Conservation (phyloP, 2,797 vertebrate genomes). For the Eulemur mongoz region DNA sequence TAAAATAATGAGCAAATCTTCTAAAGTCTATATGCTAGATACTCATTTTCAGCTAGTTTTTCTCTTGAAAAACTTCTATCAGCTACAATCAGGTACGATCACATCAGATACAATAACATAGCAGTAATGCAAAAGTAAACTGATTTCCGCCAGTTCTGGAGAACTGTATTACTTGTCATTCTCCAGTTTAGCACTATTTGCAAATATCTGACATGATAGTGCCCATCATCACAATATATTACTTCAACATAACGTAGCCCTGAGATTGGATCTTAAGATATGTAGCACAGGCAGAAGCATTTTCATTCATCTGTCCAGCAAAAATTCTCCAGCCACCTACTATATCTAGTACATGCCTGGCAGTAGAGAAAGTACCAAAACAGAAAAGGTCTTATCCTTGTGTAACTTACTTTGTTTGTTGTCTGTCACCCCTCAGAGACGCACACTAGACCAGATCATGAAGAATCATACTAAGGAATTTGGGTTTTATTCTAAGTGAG, state of each 20-base stretch:
- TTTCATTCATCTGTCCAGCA: not conserved
- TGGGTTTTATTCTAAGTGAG: not conserved
- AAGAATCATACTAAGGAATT: not conserved
- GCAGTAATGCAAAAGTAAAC: not conserved
- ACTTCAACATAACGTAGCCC: not conserved
- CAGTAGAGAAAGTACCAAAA: not conserved
- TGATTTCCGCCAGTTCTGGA: not conserved
- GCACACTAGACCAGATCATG: not conserved
- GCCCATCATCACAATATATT: not conserved
- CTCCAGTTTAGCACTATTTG: not conserved
- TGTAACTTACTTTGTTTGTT: not conserved
- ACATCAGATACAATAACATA: not conserved
- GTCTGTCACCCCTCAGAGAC: not conserved
- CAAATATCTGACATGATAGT: not conserved
- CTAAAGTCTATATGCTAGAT: conserved; percentile 28
- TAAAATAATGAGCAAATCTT: conserved; percentile 57
- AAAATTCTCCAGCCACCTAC: not conserved
- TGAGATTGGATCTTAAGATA: not conserved
- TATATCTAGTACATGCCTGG: not conserved
- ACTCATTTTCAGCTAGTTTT: conserved; percentile 32
- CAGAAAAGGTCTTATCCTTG: not conserved
- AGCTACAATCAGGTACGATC: not conserved
- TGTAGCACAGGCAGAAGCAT: not conserved
- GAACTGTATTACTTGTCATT: not conserved
- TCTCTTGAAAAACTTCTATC: not conserved